Base-by-base conservation (phyloP, 2,888 invertebrate genomes). In the Nephrocerus scutellatus region DNA sequence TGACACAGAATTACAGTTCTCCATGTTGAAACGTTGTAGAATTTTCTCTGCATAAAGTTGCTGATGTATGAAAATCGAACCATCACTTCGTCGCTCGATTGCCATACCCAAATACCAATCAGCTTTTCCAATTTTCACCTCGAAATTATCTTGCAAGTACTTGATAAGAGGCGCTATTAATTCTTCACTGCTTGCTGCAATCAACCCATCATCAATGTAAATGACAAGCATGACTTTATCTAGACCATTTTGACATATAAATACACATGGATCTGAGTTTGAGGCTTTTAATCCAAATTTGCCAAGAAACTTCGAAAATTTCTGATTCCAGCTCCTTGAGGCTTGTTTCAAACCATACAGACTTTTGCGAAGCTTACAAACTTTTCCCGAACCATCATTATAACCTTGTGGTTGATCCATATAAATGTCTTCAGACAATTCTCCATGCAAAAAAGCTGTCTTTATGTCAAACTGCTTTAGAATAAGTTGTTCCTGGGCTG, bases 181-280 rank as follows among this genome's bases (percentile, higher is more conserved):
- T n/a, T n/a, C n/a, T n/a, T n/a, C n/a, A n/a, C n/a, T n/a, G n/a
- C n/a, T n/a, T n/a, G n/a, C n/a, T n/a, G n/a, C n/a, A n/a, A n/a
- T n/a, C n/a, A n/a, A n/a, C n/a, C n/a, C n/a, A n/a, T n/a, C n/a
- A n/a, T n/a, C n/a, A n/a, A n/a, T n/a, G n/a, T n/a, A n/a, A n/a
- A n/a, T n/a, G n/a, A n/a, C 38, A 24, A 33, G 33, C 15, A 33
- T 12, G 24, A 33, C 24, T 18, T 23, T 39, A 23, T 29, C 9
- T 15, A 22, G 14, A 20, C 10, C 13, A 16, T 33, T 23, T 18
- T 9, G 5, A 36, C 34, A 22, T 36, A 30, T 32, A 46, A 53
- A 29, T 6, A 56, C 39, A 34, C 55, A 53, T 9, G 48, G 38
- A 40, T n/a, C n/a, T n/a, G n/a, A n/a, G n/a, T n/a, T n/a, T n/a